phyloP scores from a whole-genome alignment of 2,113 vertebrate species.

The Antigone vipio region DNA sequence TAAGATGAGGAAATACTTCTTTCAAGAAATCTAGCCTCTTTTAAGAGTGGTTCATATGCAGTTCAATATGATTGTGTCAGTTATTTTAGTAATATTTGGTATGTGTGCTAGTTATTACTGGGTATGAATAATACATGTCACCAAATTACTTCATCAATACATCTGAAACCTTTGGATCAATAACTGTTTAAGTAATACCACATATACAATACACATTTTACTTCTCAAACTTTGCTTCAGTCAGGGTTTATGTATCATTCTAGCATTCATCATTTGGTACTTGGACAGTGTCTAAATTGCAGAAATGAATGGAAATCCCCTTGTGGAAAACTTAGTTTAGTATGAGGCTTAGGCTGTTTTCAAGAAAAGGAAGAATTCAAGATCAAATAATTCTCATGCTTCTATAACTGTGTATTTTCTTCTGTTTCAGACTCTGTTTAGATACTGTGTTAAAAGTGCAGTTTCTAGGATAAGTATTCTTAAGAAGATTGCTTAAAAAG shows the following conservation, averaged over 20 bases:
- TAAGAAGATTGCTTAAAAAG: background rate
- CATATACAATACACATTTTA: background rate
- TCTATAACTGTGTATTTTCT: background rate
- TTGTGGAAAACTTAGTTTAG: background rate
- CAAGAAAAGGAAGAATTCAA: background rate
- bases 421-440: background rate
- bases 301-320: background rate
- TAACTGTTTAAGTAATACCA: background rate
- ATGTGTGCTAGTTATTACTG: background rate
- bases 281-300: background rate
- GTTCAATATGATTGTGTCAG: background rate
- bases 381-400: background rate
- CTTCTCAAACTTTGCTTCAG: background rate
- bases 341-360: background rate
- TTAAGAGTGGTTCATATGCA: background rate
- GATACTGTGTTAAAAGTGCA: background rate
- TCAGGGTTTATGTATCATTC: background rate
- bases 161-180: background rate
- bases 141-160: background rate
- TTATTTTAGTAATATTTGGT: background rate
- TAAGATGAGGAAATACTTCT: background rate
- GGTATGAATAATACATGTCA: background rate
- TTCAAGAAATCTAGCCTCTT: background rate
- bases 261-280: background rate
- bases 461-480: background rate